Conservation (phyloP, 92 coral and sea anemone genomes). For the Isaurus tuberculatus region DNA sequence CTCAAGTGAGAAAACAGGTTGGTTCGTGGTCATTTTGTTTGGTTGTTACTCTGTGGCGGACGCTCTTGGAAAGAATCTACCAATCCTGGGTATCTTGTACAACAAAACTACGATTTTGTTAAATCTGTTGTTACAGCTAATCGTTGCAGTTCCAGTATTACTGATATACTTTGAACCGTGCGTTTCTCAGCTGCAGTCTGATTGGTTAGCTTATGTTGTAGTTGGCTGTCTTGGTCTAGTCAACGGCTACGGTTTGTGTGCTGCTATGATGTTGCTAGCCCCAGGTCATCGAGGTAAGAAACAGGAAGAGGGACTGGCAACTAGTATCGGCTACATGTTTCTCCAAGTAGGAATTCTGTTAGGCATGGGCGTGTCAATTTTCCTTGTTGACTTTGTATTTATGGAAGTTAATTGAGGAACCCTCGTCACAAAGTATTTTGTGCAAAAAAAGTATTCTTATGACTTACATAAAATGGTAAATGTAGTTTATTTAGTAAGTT, state of each 20-base stretch:
- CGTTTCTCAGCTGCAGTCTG: conserved; percentile 70
- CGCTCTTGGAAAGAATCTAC: conserved; percentile 85
- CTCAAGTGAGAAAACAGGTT: conserved; percentile 83
- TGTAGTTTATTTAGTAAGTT: too few species aligned
- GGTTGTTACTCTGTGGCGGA: conserved; percentile 89
- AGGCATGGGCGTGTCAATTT: conserved; percentile 74
- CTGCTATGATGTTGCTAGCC: conserved; percentile 91
- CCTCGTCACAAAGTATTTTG: too few species aligned
- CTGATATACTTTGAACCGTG: conserved; percentile 89
- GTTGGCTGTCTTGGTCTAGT: conserved; percentile 81
- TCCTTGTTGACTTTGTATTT: conserved; percentile 84
- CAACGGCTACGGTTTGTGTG: conserved; percentile 88
- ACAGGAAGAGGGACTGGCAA: conserved; percentile 86
- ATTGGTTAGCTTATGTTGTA: conserved; percentile 83
- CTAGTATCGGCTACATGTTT: conserved; percentile 90
- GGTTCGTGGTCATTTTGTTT: conserved; percentile 85
- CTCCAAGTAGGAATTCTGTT: conserved; percentile 77
- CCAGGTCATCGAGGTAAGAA: conserved; percentile 76
- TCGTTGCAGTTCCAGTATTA: conserved; percentile 79
- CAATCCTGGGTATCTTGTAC: conserved; percentile 85
- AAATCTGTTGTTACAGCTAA: conserved; percentile 80
- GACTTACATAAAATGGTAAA: too few species aligned
- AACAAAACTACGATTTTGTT: conserved; percentile 71
- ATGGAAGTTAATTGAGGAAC: conserved; percentile 45
- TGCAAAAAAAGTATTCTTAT: too few species aligned